Base-by-base conservation (phyloP, 2,113 vertebrate genomes). In the Brachypodius melanocephalos region DNA sequence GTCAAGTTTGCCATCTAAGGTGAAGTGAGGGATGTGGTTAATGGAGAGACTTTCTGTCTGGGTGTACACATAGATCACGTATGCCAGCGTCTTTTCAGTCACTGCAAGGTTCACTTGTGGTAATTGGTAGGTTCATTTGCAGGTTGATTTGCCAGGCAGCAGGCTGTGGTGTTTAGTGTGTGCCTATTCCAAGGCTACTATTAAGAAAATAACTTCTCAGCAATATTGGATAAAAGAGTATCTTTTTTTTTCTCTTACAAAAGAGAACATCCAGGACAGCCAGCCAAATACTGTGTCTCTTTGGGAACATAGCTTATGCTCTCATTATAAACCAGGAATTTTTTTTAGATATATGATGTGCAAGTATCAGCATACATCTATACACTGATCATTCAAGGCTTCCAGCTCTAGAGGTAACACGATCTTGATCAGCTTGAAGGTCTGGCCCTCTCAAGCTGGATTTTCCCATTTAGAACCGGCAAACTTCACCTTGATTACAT, bases 361-460 rank as follows among this genome's bases (percentile, higher is more conserved):
- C 11, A 25, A 28, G 22, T 32, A 73, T 45, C 45, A 73, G 25
- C 0, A 0, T 48, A 68, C 6, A 8, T 46, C 31, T 68, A 26
- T 14, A 19, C 16, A 36, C 16, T 6, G 1, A 5, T 62, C 18
- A 48, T 58, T 45, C 29, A 88, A 71, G 18, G 21, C 34, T 58
- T 69, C 18, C 22, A 51, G 11, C 26, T 80, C 55, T 57, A 46
- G 20, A 45, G 31, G 8, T 34, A 65, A 63, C 8, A 16, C 0
- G 4, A 36, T 4, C 6, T 72, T 72, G 54, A 26, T 26, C 32
- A 80, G 3, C 17, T 42, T 84, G 28, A 69, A 86, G 3, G 32
- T 49, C 59, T 93, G 61, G 13, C 16, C 10, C 7, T 32, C 26
- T 80, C 25, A 62, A 61, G 13, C 25, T 66, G 59, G 14, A 67